Percentiles rank a stretch among this genome's conserved stretches.
These are phyloP conservation scores for Rhea pennata DNA, from an alignment of 2,113 vertebrate genomes.

Conservation along the genomic window DNA sequence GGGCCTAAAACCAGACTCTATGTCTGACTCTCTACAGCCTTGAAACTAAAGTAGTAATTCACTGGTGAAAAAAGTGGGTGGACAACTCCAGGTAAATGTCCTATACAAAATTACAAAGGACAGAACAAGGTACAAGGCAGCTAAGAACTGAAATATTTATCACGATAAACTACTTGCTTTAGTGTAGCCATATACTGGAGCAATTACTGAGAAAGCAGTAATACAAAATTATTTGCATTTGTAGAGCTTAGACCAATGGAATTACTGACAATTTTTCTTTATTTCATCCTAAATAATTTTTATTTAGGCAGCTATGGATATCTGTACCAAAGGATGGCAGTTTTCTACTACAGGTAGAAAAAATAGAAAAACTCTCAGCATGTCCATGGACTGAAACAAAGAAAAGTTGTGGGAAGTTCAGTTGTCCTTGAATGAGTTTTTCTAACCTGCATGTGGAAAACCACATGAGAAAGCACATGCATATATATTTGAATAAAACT, in stretches of 20 bases:
- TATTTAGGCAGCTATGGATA: background rate
- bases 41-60: background rate
- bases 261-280: background rate
- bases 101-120: background rate
- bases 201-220: background rate
- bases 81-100: background rate
- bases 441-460: background rate
- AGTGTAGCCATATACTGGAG: background rate
- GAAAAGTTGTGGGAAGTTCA: background rate
- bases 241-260: background rate
- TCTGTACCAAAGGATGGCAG: background rate
- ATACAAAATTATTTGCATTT: background rate
- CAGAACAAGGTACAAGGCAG: background rate
- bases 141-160: background rate
- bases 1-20: background rate
- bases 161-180: background rate
- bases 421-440: background rate
- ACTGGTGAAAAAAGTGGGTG: background rate
- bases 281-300: background rate
- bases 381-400: background rate
- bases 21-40: background rate
- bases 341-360: background rate
- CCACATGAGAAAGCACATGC: background rate
- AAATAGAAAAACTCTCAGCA: background rate
- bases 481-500: background rate